phyloP scores from a whole-genome alignment of 1,140 invertebrate genomes.

The Lutraria rhynchaena region DNA sequence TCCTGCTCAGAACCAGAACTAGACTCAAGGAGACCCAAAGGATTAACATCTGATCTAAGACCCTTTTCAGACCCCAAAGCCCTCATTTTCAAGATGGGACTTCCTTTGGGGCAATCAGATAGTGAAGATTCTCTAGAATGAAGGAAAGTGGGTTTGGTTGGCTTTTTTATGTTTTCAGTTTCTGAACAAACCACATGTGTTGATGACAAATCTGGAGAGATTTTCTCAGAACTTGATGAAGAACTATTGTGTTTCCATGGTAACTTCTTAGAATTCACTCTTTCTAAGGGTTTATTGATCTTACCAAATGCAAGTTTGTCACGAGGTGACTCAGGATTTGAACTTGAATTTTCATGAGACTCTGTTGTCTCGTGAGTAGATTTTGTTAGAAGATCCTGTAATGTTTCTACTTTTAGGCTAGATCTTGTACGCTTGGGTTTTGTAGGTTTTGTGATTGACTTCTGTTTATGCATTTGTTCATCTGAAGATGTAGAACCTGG shows the following conservation, averaged over 20 bases:
- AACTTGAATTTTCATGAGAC: slow-evolving; percentile 55
- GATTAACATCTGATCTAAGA: slow-evolving; percentile 41
- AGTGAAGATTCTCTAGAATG: slow-evolving; percentile 53
- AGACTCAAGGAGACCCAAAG: slow-evolving; percentile 65
- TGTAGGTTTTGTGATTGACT: neutral
- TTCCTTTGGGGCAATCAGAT: slow-evolving; percentile 37
- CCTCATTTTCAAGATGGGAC: slow-evolving; percentile 39
- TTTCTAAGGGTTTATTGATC: neutral
- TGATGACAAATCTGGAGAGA: slow-evolving; percentile 20
- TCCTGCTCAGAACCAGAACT: slow-evolving; percentile 79
- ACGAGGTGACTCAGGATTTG: slow-evolving; percentile 63
- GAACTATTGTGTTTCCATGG: slow-evolving; percentile 50
- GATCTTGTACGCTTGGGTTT: slow-evolving; percentile 26
- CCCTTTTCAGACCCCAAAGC: slow-evolving; percentile 44
- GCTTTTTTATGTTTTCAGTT: slow-evolving; percentile 48
- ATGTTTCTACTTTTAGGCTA: slow-evolving; percentile 28
- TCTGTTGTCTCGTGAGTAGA: neutral
- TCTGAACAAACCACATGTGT: slow-evolving; percentile 3
- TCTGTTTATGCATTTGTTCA: neutral
- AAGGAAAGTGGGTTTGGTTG: slow-evolving; percentile 66
- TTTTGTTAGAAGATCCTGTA: slow-evolving; percentile 28
- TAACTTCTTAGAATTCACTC: slow-evolving; percentile 2
- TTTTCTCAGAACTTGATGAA: slow-evolving; percentile 46
- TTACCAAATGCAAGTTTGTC: slow-evolving; percentile 39
- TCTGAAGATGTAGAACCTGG: slow-evolving; percentile 49